These are phyloP conservation scores for Vesta saturnalis DNA, from an alignment of 2,888 invertebrate genomes.

Conservation along the genomic window DNA sequence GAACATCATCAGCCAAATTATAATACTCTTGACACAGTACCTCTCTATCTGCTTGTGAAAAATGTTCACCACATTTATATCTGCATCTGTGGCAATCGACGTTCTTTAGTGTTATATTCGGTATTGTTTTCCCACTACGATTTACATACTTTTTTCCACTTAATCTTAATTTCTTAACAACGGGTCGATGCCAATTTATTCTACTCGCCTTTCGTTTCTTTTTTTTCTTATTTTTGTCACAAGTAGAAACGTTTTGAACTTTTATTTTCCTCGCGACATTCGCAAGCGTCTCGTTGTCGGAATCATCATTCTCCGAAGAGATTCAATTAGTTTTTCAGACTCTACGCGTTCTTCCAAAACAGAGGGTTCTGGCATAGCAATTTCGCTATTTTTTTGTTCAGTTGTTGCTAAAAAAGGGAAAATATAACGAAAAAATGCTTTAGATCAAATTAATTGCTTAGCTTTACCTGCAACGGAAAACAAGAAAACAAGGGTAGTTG, in stretches of 20 bases:
- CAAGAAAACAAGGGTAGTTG: not conserved
- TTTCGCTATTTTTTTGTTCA: not conserved
- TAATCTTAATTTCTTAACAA: slow-evolving; percentile 7
- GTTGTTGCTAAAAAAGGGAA: not conserved
- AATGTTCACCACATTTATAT: not conserved
- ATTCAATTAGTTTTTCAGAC: not conserved
- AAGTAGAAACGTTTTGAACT: too few species aligned
- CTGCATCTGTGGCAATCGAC: not conserved
- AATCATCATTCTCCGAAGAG: not conserved
- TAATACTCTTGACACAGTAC: slow-evolving; percentile 12
- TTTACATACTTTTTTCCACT: slow-evolving; percentile 17
- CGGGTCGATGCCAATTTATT: not conserved
- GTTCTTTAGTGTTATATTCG: not conserved
- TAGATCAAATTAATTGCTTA: too few species aligned
- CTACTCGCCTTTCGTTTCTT: slow-evolving; percentile 8
- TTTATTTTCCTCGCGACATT: too few species aligned
- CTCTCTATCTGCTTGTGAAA: slow-evolving; percentile 4
- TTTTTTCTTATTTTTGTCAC: not conserved
- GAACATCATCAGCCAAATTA: slow-evolving; percentile 8
- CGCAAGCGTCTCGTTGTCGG: too few species aligned
- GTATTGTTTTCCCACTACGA: not conserved
- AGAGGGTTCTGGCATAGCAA: not conserved
- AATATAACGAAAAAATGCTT: not conserved
- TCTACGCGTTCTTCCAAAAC: not conserved
- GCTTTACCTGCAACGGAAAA: not conserved